Percentiles rank a stretch among this genome's conserved stretches.
These are phyloP conservation scores for Artemia sp. DNA, from an alignment of 2,888 invertebrate species.

Conservation along the genomic window DNA sequence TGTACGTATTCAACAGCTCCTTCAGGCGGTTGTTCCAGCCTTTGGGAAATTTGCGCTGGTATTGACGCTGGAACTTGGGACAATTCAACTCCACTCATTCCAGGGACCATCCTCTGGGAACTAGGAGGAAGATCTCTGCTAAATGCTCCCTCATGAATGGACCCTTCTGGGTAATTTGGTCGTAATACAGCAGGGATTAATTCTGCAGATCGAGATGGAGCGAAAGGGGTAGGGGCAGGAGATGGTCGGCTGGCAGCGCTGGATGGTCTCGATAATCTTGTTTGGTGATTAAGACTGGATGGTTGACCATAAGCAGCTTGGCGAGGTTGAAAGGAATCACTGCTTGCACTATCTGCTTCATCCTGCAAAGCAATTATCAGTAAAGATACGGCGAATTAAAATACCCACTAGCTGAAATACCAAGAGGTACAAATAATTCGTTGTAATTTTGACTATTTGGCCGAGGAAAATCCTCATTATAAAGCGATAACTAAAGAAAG, in stretches of 20 bases:
- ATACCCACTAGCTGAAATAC: too few species aligned
- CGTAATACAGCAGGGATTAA: not conserved
- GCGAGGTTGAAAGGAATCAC: not conserved
- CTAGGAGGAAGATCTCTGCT: constrained; percentile 20
- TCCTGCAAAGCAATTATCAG: not conserved
- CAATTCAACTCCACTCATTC: constrained; percentile 16
- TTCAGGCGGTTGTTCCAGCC: not conserved
- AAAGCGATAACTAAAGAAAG: too few species aligned
- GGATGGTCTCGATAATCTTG: not conserved
- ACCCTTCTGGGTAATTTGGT: constrained; percentile 5
- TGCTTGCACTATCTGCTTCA: not conserved
- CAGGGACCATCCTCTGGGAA: constrained; percentile 22
- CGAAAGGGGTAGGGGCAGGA: not conserved
- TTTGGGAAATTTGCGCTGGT: not conserved
- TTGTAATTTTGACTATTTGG: too few species aligned
- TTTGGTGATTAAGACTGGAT: not conserved
- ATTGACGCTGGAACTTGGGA: not conserved
- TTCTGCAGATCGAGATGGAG: not conserved
- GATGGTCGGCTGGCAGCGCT: constrained; percentile 12
- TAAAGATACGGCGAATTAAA: too few species aligned
- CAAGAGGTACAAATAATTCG: too few species aligned
- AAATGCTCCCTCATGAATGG: not conserved
- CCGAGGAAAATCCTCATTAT: too few species aligned
- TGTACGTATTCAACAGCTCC: constrained; percentile 7
- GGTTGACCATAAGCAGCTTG: constrained; percentile 6